Conservation (phyloP, 2,888 invertebrate species). For the Punctoribates punctum region DNA sequence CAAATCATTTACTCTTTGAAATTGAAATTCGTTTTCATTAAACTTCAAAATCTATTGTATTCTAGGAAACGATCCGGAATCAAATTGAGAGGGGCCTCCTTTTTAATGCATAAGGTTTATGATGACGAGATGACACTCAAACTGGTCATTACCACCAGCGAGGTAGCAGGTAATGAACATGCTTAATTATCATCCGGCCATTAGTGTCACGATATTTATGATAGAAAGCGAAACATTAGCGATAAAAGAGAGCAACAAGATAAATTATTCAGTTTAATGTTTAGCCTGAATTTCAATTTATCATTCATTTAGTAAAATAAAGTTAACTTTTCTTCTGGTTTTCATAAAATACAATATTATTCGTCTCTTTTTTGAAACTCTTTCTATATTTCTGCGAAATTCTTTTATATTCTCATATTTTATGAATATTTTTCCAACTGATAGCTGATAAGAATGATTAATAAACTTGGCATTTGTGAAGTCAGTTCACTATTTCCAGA, state of each 20-base stretch:
- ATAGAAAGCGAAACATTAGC: neutral
- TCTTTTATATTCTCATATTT: neutral
- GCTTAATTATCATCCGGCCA: neutral
- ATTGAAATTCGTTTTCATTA: neutral
- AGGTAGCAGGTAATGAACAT: constrained; percentile 49
- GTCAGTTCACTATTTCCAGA: too few species aligned
- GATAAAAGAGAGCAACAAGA: neutral
- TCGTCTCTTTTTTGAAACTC: neutral
- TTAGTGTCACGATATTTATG: neutral
- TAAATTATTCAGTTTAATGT: constrained; percentile 15
- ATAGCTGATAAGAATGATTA: too few species aligned
- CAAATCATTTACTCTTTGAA: neutral
- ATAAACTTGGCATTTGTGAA: too few species aligned
- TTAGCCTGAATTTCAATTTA: neutral
- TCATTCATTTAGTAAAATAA: neutral
- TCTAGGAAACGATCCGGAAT: constrained; percentile 47
- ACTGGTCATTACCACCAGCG: constrained; percentile 50
- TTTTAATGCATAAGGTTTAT: constrained; percentile 50
- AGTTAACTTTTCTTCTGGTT: neutral
- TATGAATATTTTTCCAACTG: neutral
- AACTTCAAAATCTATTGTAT: neutral
- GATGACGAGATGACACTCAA: constrained; percentile 50
- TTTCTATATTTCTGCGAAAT: too few species aligned
- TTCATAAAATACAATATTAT: neutral
- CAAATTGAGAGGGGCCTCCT: constrained; percentile 49